Percentiles rank a stretch among this genome's conserved stretches.
phyloP scores from a whole-genome alignment of 2,888 invertebrate species.

The Embidobia sp. region DNA sequence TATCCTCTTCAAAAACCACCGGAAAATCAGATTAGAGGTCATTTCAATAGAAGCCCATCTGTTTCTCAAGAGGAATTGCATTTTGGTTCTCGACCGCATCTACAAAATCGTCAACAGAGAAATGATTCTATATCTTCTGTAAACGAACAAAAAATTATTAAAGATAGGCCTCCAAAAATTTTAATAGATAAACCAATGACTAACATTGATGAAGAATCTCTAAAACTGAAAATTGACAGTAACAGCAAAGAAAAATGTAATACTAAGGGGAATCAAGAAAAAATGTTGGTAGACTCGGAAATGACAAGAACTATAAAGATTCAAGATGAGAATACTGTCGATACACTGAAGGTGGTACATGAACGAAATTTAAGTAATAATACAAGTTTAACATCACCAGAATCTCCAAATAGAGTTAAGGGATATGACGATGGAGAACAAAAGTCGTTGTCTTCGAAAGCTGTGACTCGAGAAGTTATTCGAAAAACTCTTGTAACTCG shows the following conservation, averaged over 20 bases:
- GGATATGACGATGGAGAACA: conserved; percentile 76
- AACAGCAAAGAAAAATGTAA: conserved; percentile 1
- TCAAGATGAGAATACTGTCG: neutral
- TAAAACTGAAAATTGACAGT: neutral
- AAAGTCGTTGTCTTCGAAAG: conserved; percentile 71
- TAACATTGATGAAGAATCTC: conserved; percentile 66
- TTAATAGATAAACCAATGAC: conserved; percentile 69
- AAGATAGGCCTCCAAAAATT: conserved; percentile 56
- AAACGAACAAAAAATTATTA: conserved; percentile 49
- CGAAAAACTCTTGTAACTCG: conserved; percentile 38
- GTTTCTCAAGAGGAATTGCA: conserved; percentile 59
- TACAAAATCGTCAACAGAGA: conserved; percentile 60
- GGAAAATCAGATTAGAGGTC: conserved; percentile 13
- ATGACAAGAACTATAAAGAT: neutral
- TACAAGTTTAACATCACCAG: conserved; percentile 25
- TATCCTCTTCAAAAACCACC: conserved; percentile 47
- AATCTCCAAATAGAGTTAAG: conserved; percentile 69
- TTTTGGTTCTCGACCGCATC: conserved; percentile 28
- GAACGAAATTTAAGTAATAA: neutral
- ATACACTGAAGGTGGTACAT: too few species aligned
- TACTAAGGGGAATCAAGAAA: conserved; percentile 3
- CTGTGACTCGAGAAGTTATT: conserved; percentile 57
- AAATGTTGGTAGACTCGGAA: neutral
- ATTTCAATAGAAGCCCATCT: conserved; percentile 34
- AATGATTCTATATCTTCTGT: conserved; percentile 68